These are phyloP conservation scores for Pithys albifrons DNA, from an alignment of 2,113 vertebrate genomes.

Conservation along the genomic window DNA sequence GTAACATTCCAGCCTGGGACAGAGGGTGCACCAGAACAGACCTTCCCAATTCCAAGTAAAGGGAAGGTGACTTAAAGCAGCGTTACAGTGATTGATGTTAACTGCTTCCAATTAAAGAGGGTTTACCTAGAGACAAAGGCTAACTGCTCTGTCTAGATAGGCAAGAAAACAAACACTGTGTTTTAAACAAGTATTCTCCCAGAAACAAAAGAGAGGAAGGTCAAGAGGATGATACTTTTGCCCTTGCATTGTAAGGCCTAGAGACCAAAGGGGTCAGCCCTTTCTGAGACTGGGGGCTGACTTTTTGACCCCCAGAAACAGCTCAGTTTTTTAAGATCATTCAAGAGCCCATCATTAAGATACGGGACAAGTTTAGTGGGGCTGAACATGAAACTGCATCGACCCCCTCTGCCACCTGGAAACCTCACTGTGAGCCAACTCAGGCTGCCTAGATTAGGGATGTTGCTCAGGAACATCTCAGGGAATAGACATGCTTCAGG, in stretches of 20 bases:
- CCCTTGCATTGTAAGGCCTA: not conserved
- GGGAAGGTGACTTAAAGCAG: not conserved
- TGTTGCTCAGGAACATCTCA: not conserved
- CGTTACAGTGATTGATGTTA: not conserved
- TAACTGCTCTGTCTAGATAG: not conserved
- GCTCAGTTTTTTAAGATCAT: not conserved
- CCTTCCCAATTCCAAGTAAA: not conserved
- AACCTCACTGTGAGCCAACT: not conserved
- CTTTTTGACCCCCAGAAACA: constrained; percentile 2
- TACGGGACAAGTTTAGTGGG: not conserved
- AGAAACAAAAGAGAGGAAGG: not conserved
- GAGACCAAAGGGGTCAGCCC: not conserved
- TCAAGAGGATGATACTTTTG: not conserved
- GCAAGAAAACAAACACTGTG: constrained; percentile 3
- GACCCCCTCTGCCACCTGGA: not conserved
- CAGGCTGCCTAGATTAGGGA: not conserved
- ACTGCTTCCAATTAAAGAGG: not conserved
- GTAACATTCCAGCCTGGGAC: not conserved
- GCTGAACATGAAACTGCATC: not conserved
- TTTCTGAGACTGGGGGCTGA: not conserved
- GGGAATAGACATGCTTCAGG: not conserved
- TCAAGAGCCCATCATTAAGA: fast-evolving
- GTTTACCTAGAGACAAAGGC: not conserved
- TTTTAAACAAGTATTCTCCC: not conserved
- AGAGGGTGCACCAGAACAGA: not conserved